These are phyloP conservation scores for Drosophila macrospina DNA, from an alignment of 2,888 invertebrate genomes.

Conservation along the genomic window DNA sequence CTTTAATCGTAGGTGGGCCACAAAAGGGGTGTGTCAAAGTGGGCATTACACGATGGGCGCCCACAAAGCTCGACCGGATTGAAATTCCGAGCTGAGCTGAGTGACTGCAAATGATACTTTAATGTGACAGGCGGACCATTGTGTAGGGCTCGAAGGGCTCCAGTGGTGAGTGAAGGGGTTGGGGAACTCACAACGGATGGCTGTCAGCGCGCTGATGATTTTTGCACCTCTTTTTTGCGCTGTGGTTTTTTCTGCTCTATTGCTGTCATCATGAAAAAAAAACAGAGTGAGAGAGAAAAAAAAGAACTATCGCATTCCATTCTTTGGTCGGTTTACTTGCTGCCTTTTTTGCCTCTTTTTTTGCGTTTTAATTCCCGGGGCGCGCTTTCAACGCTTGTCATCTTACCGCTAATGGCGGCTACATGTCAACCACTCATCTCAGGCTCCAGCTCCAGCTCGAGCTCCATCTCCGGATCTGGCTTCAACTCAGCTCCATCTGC, in stretches of 20 bases:
- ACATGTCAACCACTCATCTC: slow-evolving; percentile 81
- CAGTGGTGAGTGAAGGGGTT: background rate
- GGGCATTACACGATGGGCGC: slow-evolving; percentile 23
- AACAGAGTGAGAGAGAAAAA: background rate
- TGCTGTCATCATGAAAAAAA: slow-evolving; percentile 59
- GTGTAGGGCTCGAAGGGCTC: too few species aligned
- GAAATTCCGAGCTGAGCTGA: slow-evolving; percentile 57
- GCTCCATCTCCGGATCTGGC: slow-evolving; percentile 13
- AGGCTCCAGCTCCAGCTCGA: slow-evolving; percentile 26
- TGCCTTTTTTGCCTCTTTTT: slow-evolving; percentile 9
- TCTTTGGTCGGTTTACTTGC: slow-evolving; percentile 21
- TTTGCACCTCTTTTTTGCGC: slow-evolving; percentile 70
- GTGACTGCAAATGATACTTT: slow-evolving; percentile 79
- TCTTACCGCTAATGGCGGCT: slow-evolving; percentile 81
- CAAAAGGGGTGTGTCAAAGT: slow-evolving; percentile 26
- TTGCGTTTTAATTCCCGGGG: slow-evolving; percentile 74
- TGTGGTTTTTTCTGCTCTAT: slow-evolving; percentile 57
- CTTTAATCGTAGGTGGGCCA: slow-evolving; percentile 57
- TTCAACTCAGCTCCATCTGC: background rate
- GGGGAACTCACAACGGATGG: background rate
- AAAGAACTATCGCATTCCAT: slow-evolving; percentile 57
- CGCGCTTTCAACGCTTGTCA: slow-evolving; percentile 79
- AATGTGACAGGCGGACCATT: slow-evolving; percentile 71
- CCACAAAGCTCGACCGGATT: slow-evolving; percentile 37
- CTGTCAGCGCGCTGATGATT: slow-evolving; percentile 73